Percentiles rank a stretch among this genome's conserved stretches.
Conservation (phyloP, 2,113 vertebrate species). For the Dasyprocta punctata region DNA sequence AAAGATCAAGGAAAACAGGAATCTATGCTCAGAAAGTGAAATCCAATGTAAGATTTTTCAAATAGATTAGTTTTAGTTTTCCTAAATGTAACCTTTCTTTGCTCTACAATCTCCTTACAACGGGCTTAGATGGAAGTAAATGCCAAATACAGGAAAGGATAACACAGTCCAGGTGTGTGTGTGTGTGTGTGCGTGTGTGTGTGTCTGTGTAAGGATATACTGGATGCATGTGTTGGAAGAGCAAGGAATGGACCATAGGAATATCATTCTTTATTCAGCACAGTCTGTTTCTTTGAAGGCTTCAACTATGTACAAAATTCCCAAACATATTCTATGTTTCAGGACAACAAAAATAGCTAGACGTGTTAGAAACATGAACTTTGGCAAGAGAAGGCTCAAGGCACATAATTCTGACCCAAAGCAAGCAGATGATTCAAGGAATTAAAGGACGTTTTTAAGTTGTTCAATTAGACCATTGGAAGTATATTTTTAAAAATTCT, state of each 20-base stretch:
- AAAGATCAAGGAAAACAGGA: background rate
- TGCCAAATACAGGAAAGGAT: slow-evolving; percentile 54
- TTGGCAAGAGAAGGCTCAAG: background rate
- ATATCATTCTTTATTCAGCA: background rate
- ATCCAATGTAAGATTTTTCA: slow-evolving; percentile 16
- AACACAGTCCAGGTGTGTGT: slow-evolving; percentile 65
- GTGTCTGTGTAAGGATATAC: background rate
- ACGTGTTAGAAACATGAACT: background rate
- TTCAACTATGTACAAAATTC: background rate
- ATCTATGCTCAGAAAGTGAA: slow-evolving; percentile 7
- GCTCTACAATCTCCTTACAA: background rate
- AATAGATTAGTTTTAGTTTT: background rate
- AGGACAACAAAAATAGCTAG: background rate
- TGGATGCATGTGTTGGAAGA: background rate
- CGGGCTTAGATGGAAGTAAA: slow-evolving; percentile 65
- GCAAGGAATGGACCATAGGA: rapidly evolving
- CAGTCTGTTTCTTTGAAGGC: background rate
- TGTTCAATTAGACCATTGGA: background rate
- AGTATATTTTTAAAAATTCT: background rate
- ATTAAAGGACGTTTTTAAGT: background rate
- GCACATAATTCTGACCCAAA: background rate
- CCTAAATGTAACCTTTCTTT: slow-evolving; percentile 42
- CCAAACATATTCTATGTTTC: background rate
- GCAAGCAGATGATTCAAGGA: slow-evolving; percentile 8
- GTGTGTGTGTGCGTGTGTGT: background rate